phyloP scores from a whole-genome alignment of 2,113 vertebrate species.

The Apodemus speciosus region DNA sequence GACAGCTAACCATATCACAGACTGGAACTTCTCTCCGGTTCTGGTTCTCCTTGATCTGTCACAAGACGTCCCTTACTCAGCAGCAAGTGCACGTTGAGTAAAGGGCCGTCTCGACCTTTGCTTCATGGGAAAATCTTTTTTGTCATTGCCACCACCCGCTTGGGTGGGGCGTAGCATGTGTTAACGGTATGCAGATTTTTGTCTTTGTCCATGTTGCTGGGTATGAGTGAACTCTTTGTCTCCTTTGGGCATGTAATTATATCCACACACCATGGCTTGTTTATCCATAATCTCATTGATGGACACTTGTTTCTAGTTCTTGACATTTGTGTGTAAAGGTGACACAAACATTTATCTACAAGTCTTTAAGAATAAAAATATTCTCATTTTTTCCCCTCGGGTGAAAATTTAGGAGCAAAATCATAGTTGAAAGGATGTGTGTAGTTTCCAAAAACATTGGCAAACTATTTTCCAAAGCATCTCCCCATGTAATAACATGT shows the following conservation, averaged over 20 bases:
- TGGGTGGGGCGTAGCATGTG: neutral
- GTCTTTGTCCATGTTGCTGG: neutral
- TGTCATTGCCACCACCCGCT: neutral
- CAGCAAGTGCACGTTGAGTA: neutral
- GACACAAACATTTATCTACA: neutral
- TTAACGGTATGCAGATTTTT: neutral
- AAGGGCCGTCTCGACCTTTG: neutral
- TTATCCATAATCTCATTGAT: neutral
- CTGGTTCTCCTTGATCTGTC: neutral
- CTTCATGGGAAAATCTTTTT: neutral
- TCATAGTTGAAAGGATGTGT: neutral
- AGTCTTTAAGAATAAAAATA: neutral
- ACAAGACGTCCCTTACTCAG: neutral
- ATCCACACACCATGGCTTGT: neutral
- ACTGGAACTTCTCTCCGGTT: too few relatives aligned
- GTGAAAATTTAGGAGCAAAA: neutral
- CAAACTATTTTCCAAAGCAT: neutral
- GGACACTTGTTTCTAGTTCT: slow-evolving; percentile 11
- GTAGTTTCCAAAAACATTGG: neutral
- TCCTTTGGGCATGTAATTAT: neutral
- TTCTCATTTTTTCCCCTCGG: neutral
- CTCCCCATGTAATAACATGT: neutral
- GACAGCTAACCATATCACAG: neutral
- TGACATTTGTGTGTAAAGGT: neutral
- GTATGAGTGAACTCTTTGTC: neutral